Base-by-base conservation (phyloP, 2,113 vertebrate species). In the Lepus timidus region DNA sequence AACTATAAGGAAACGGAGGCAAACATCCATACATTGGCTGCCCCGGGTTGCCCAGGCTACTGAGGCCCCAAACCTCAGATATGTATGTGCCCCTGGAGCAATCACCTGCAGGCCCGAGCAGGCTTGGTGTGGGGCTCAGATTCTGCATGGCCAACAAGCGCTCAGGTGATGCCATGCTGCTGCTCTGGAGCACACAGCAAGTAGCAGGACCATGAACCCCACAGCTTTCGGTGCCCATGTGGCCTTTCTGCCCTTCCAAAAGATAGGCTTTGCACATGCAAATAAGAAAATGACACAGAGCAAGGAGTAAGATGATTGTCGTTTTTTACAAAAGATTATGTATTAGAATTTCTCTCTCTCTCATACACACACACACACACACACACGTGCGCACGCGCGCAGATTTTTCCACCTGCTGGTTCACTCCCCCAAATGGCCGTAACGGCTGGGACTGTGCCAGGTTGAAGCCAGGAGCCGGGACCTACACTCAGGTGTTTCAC, bases 41-140 rank as follows among this genome's bases (percentile, higher is more conserved):
- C 49, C 61, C 68, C 5, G 9, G n/a, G 49, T 44, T 2, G 0
- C 20, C 67, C 22, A 0, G 1, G 39, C 33, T 79, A 74, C 93
- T 27, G 70, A 52, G 1, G 6, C 29, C 49, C 83, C n/a, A 44
- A 83, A 86, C 9, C n/a, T 49, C 75, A 25, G 39, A 11, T 0
- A 0, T 11, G 10, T 2, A 1, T 14, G 0, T 13, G 65, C 31
- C 68, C 14, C 3, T 0, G 0, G 80, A 12, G 5, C n/a, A 3
- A 19, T 14, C 1, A 14, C 51, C 9, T 1, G 8, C 61, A 52
- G 70, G n/a, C 9, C 52, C 31, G 55, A 49, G 36, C 31, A 25
- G 79, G 82, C 4, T 61, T 11, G 33, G 31, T 36, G 62, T 9
- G 6, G 68, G 29, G 6, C 9, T 6, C n/a, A 86, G 33, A 68